Evolutionary conservation across 2,797 vertebrate species (phyloP).

Genomic region (Aythya fuligula): DNA sequence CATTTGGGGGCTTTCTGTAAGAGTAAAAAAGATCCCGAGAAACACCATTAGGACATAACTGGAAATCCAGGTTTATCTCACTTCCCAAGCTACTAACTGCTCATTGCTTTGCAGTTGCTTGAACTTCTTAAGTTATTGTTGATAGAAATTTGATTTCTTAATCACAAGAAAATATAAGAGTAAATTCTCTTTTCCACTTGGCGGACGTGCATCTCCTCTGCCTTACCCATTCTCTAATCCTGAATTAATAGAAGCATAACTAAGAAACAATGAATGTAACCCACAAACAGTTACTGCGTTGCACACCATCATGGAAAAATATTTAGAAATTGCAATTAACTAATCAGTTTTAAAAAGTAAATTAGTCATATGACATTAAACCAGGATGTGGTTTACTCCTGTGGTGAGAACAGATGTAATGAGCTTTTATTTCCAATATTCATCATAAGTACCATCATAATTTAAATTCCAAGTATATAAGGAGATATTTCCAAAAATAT

Average conservation of each 20-base stretch:
- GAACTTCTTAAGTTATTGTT: background rate
- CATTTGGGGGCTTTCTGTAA: background rate
- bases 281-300: background rate
- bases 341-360: constrained; percentile 34
- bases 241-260: background rate
- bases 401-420: constrained; percentile 5
- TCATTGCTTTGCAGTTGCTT: background rate
- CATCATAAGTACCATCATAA: background rate
- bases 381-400: constrained; percentile 56
- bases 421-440: constrained; percentile 29
- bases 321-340: constrained; percentile 41
- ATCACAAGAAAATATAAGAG: background rate
- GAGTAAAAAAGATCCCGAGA: background rate
- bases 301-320: constrained; percentile 21
- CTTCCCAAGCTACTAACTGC: background rate
- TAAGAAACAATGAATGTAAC: background rate
- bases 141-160: background rate
- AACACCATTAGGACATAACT: background rate
- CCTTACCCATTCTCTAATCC: background rate
- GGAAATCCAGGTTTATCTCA: background rate
- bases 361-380: constrained; percentile 51
- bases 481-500: background rate
- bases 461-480: constrained; percentile 39
- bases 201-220: background rate
- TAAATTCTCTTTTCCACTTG: background rate